Base-by-base conservation (phyloP, 2,888 invertebrate genomes). In the Cryptus viduatorius region DNA sequence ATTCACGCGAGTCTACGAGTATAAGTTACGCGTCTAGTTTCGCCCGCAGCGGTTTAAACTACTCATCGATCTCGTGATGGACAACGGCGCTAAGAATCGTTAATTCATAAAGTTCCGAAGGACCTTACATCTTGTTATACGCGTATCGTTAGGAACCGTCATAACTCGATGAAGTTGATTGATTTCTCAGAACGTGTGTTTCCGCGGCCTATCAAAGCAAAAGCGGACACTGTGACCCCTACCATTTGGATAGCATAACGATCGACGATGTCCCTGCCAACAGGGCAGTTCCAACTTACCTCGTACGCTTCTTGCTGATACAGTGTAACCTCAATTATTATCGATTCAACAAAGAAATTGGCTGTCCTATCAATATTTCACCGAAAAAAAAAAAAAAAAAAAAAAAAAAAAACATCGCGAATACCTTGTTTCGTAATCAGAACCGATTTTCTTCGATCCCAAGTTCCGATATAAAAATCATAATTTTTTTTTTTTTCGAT, bases 191-290 rank as follows among this genome's bases (percentile, higher is more conserved):
- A 61, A 5, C 14, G 61, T 7, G 29, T 61, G 14, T 12, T 4
- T 24, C 24, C 24, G 1, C 61, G 16, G 4, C 29, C 14, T 61
- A 29, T 29, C 61, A n/a, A n/a, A 61, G 61, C 29, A 31, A 61
- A 31, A 61, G 31, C 61, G 61, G 37, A 61, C 61, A 31, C 12
- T 5, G 5, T 29, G 61, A 61, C 61, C 61, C 29, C 61, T 61
- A 29, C 61, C 61, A 31, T 61, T 61, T 61, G 14, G 61, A 29
- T 61, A 14, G 61, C 61, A 14, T 61, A 61, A 61, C 69, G 69
- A 69, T 69, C 69, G 69, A 5, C 50, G 50, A n/a, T 69, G 29
- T 48, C 69, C 31, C 50, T 61, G 61, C 61, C 61, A 29, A 61
- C 61, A 16, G n/a, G 7, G 8, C n/a, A n/a, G 50, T 3, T 69